phyloP scores from a whole-genome alignment of 2,797 vertebrate genomes.

The Poecilia wingei region DNA sequence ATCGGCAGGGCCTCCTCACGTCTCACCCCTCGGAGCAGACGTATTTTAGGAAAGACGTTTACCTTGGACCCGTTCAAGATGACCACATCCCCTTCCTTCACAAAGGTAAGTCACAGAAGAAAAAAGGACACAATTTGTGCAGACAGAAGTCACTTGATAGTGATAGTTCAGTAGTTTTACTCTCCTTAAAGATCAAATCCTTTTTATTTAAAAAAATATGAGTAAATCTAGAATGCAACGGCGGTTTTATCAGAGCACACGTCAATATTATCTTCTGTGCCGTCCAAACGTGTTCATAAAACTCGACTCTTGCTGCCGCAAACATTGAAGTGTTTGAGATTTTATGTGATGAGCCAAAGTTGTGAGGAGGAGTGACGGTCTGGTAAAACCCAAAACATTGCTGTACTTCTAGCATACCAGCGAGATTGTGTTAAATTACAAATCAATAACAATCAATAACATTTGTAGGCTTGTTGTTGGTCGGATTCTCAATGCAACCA shows the following conservation, averaged over 20 bases:
- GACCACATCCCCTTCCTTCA: constrained; percentile 92
- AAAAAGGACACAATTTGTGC: not conserved
- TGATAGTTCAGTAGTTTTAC: not conserved
- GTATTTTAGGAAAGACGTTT: constrained; percentile 86
- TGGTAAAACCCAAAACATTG: not conserved
- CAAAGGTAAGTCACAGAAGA: constrained; percentile 73
- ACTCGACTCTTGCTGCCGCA: not conserved
- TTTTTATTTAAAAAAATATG: not conserved
- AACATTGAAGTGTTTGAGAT: not conserved
- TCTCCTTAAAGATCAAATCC: not conserved
- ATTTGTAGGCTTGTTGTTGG: not conserved
- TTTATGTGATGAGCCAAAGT: not conserved
- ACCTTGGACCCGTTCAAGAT: constrained; percentile 86
- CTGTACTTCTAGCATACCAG: not conserved
- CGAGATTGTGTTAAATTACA: not conserved
- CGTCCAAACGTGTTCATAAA: not conserved
- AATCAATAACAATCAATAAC: not conserved
- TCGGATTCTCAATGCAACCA: not conserved
- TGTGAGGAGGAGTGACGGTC: not conserved
- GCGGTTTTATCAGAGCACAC: not conserved
- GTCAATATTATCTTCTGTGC: not conserved
- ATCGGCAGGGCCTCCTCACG: constrained; percentile 83
- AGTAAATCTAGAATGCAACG: not conserved
- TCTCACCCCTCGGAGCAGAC: constrained; percentile 84
- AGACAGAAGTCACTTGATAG: not conserved